Evolutionary conservation across 2,888 invertebrate species (phyloP).

Genomic region (Clitarchus hookeri): DNA sequence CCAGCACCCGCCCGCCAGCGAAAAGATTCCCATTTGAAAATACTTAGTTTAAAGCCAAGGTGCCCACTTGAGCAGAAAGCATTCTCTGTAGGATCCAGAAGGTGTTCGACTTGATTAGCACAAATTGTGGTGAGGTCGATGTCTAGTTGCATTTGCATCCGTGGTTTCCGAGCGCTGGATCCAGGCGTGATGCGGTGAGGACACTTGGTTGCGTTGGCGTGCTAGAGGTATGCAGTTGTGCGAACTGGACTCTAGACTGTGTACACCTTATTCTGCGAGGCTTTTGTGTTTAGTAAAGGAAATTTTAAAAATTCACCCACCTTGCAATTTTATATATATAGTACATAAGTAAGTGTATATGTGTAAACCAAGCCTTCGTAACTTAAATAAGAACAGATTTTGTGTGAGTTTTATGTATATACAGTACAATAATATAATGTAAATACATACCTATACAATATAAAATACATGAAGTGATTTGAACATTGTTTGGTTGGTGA

Average conservation of each 20-base stretch:
- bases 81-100: not conserved
- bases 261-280: no score
- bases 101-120: no score
- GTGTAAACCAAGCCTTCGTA: constrained; percentile 39
- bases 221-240: no score
- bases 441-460: not conserved
- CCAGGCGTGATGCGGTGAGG: no score
- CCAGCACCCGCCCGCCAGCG: not conserved
- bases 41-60: not conserved
- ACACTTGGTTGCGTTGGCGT: no score
- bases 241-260: no score
- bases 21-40: not conserved
- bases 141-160: no score
- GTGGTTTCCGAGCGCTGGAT: no score
- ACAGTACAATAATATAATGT: not conserved
- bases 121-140: no score
- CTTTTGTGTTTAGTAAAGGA: constrained; percentile 17
- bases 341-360: constrained; percentile 32
- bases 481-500: not conserved
- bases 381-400: constrained; percentile 32
- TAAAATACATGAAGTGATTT: not conserved
- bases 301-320: constrained; percentile 31
- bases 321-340: constrained; percentile 35
- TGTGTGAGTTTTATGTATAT: constrained; percentile 33
- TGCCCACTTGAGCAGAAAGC: not conserved